Base-by-base conservation (phyloP, 2,113 vertebrate genomes). In the Apteryx mantelli region DNA sequence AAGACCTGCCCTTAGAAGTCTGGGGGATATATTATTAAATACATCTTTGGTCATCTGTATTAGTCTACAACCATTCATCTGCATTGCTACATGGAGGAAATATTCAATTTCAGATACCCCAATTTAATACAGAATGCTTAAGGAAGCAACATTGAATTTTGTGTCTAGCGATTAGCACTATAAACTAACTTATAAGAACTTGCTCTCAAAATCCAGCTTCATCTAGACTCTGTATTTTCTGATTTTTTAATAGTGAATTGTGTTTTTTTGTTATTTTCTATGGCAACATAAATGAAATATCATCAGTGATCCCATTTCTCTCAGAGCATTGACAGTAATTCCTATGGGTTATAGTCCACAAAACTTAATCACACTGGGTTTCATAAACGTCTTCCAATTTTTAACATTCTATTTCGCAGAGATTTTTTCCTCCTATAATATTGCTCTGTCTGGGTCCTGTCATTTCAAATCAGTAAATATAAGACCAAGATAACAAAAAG, bases 141-240 rank as follows among this genome's bases (percentile, higher is more conserved):
- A 30, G 52, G 34, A 92, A 76, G 56, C 28, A 95, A 69, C 30
- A 50, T 1, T 26, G 16, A 61, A 91, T 78, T 75, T 7, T 79
- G 3, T 89, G 34, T 91, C 16, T 83, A 78, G 36, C 7, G 20
- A 82, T 93, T 48, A 82, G 7, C 24, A 76, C 4, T 15, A 44
- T 32, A 91, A 85, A 58, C 24, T 56, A 55, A 36, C 5, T 44
- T 13, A 16, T 1, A 42, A 56, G 74, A 75, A 32, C 5, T 9
- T n/a, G 2, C 9, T 68, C 4, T 76, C 3, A 15, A 61, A 36
- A 40, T 3, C 0, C 61, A 81, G 5, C 6, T 25, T 21, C 3
- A 46, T 64, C 7, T 53, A 48, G 19, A 68, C 56, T 60, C 2
- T 82, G 38, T 56, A 61, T 46, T 53, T 60, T 4, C 3, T 73